Evolutionary conservation across 2,888 invertebrate species (phyloP), one percentile per base, ranked within the genome.

Genomic region (Syritta pipiens): DNA sequence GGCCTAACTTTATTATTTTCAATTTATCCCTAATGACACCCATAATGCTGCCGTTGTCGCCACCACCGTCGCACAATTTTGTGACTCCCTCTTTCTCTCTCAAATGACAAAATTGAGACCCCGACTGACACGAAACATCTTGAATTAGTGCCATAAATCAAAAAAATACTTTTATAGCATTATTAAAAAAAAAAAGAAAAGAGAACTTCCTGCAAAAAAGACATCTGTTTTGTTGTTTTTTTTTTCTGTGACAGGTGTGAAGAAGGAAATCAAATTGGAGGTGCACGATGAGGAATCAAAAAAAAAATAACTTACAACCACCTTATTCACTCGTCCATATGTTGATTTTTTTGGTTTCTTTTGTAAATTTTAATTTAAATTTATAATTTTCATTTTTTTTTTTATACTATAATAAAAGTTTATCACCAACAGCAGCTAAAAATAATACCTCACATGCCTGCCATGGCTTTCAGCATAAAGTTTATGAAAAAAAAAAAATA

Each of bases 351-450:
- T n/a, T 2, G 2, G 51, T 12, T 20, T 49, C 17, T 32, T 40
- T 28, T 19, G 6, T 40, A 17, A 3, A 12, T 17, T 20, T 1
- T 1, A 17, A 40, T 60, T 42, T 63, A 14, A 7, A 53, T 24
- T 5, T 65, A 49, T 65, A 22, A 32, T 14, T 57, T 26, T 57
- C 42, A 28, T 35, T 44, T 46, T 60, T 53, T 6, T 20, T 53
- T 69, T 28, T 57, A 30, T 46, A 48, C 60, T 60, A 55, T 60
- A 74, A 79, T 68, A 67, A 49, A 68, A 62, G n/a, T 74, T 79
- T 79, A 74, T 57, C 74, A 68, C 68, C 79, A 79, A 79, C 79
- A 79, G 79, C 79, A 74, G 74, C 74, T 79, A 62, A 49, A 63
- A 76, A 57, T 20, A 55, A 46, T 30, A 67, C 51, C 51, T 79